Evolutionary conservation across 2,113 vertebrate genomes (phyloP).

Genomic region (Gorsachius goisagi): DNA sequence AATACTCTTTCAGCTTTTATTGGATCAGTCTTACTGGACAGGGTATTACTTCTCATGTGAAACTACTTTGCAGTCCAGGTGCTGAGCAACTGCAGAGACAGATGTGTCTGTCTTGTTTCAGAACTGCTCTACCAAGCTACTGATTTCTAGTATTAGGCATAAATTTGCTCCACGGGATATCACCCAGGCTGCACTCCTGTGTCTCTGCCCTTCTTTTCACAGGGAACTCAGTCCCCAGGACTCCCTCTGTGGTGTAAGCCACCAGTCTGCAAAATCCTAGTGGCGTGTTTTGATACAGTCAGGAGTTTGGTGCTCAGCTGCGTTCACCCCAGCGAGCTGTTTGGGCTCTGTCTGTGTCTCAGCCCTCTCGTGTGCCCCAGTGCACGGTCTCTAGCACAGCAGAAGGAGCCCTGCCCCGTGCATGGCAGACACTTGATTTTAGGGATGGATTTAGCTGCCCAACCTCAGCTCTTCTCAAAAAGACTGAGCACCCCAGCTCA

Average conservation of each 20-base stretch:
- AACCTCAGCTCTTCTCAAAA: background rate
- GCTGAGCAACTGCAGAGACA: background rate
- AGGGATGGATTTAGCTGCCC: background rate
- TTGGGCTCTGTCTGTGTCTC: background rate
- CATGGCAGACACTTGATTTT: background rate
- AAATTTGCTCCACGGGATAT: background rate
- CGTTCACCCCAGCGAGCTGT: accelerated
- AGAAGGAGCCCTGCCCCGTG: background rate
- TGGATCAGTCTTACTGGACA: background rate
- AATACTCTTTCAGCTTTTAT: background rate
- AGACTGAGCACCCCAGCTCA: background rate
- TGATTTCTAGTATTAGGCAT: background rate
- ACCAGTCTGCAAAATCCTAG: background rate
- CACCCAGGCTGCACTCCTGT: background rate
- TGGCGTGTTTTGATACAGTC: background rate
- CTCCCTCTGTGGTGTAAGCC: background rate
- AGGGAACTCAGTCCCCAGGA: background rate
- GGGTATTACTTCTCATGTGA: background rate
- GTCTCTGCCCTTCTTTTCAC: background rate
- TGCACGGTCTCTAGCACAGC: background rate
- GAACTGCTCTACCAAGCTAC: background rate
- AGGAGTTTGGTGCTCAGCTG: background rate
- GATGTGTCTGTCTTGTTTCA: background rate
- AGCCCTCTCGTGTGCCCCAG: background rate
- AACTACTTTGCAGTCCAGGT: background rate